Conservation (phyloP, 2,113 vertebrate species). For the Holacanthus passer region DNA sequence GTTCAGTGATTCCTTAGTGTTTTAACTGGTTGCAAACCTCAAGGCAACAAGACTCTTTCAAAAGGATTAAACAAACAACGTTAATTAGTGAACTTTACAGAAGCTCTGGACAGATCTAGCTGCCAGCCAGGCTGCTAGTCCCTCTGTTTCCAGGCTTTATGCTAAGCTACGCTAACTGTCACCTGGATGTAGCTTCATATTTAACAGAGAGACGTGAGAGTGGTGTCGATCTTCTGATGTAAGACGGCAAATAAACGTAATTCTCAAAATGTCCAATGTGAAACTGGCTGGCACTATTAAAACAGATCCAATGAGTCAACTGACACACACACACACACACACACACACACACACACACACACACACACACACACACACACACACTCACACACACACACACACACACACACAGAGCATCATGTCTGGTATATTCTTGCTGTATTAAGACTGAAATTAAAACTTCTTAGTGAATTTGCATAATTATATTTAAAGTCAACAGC, state of each 20-base stretch:
- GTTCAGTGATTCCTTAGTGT: no score
- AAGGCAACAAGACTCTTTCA: not conserved
- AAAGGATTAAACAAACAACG: not conserved
- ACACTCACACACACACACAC: constrained; percentile 17
- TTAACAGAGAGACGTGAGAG: not conserved
- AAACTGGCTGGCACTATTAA: constrained; percentile 13
- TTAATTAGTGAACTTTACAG: not conserved
- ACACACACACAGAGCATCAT: constrained; percentile 29
- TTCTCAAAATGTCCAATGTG: not conserved
- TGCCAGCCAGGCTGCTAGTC: not conserved
- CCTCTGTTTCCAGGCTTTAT: not conserved
- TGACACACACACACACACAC: not conserved
- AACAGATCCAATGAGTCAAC: constrained; percentile 5
- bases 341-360: not conserved
- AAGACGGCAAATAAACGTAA: not conserved
- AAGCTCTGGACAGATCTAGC: not conserved
- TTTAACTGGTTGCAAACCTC: not conserved
- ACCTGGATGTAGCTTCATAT: not conserved
- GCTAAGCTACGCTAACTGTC: not conserved
- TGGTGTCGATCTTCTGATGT: not conserved
- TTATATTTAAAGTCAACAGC: constrained; percentile 29
- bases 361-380: not conserved
- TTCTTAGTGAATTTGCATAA: constrained; percentile 10
- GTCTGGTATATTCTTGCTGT: constrained; percentile 45
- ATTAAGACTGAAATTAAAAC: constrained; percentile 2